Evolutionary conservation across 2,888 invertebrate species (phyloP).

Genomic region (Zelleria hepariella): DNA sequence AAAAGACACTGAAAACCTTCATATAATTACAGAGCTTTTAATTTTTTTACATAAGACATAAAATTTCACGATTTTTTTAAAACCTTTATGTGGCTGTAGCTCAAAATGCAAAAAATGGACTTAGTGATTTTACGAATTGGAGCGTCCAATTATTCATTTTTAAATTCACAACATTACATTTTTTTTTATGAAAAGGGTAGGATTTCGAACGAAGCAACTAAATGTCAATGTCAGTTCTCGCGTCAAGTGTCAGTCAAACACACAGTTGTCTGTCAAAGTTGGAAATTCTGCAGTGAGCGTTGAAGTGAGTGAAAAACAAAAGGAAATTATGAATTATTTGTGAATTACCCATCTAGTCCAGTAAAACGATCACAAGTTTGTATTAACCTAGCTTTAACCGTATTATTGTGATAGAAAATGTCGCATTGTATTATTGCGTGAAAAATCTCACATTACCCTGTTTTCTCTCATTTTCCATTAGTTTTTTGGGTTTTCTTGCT

Average conservation of each 20-base stretch:
- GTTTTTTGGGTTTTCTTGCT: not conserved
- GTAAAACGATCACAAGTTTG: not conserved
- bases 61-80: too few species aligned
- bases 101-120: too few species aligned
- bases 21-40: too few species aligned
- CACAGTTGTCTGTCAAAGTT: too few species aligned
- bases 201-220: not conserved
- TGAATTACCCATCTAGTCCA: not conserved
- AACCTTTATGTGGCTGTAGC: too few species aligned
- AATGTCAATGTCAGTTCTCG: not conserved
- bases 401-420: not conserved
- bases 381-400: not conserved
- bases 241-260: not conserved
- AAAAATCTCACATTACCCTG: not conserved
- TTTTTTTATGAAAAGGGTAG: not conserved
- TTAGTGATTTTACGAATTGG: too few species aligned
- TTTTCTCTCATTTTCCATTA: not conserved
- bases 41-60: too few species aligned
- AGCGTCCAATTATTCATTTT: too few species aligned
- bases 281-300: not conserved
- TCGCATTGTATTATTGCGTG: not conserved
- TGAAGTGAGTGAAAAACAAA: not conserved
- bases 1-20: too few species aligned
- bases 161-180: too few species aligned
- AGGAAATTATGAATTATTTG: not conserved